Conservation (phyloP, 2,113 vertebrate genomes). For the Heterochromis multidens region DNA sequence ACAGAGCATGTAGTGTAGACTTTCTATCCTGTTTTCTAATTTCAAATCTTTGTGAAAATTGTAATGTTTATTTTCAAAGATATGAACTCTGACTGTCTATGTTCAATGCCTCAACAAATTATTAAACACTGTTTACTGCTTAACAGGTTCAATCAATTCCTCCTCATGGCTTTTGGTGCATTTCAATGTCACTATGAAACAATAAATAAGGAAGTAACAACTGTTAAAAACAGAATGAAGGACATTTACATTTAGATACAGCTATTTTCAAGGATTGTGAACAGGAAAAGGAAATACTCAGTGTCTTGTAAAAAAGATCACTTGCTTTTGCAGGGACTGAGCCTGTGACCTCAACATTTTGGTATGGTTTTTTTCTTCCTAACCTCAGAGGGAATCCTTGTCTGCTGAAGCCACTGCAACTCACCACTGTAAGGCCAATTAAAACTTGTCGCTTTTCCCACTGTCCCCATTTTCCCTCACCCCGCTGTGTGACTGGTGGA, state of each 20-base stretch:
- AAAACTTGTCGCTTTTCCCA: conserved; percentile 35
- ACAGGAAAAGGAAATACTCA: not conserved
- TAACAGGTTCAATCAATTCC: not conserved
- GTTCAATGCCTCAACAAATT: not conserved
- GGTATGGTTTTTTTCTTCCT: not conserved
- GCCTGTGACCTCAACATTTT: not conserved
- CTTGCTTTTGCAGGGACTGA: not conserved
- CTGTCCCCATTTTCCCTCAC: not conserved
- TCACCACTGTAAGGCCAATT: conserved; percentile 42
- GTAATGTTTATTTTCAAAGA: not conserved
- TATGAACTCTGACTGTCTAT: rapidly evolving
- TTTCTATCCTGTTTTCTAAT: not conserved
- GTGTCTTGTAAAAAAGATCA: not conserved
- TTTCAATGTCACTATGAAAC: not conserved
- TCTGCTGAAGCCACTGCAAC: conserved; percentile 1
- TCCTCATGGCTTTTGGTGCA: not conserved
- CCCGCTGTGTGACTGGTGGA: conserved; percentile 42
- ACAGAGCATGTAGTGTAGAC: not conserved
- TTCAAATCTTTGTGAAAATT: not conserved
- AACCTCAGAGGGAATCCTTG: not conserved
- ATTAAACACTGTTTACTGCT: not conserved
- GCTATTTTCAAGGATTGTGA: not conserved
- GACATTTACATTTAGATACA: not conserved
- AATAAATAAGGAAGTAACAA: not conserved
- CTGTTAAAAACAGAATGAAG: not conserved